A percentile compares a stretch with the other conserved stretches of the same genome.
Conservation (phyloP, 2,797 vertebrate genomes). For the Sardinella longiceps region DNA sequence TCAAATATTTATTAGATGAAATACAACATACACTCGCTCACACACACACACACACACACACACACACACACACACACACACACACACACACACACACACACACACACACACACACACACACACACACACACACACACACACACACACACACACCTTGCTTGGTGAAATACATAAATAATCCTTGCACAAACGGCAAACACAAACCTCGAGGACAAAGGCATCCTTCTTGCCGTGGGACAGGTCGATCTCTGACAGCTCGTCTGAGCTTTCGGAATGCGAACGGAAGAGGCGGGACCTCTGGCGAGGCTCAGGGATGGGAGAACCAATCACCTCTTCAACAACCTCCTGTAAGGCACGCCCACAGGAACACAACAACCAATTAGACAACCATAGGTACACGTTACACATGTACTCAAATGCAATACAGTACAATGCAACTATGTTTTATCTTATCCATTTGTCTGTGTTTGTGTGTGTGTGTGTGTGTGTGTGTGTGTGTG, state of each 20-base stretch:
- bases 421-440: too few species aligned
- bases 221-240: conserved; percentile 98
- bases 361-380: conserved; percentile 34
- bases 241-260: conserved; percentile 93
- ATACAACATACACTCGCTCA: too few species aligned
- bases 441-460: conserved; percentile 41
- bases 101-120: not conserved
- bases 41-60: conserved; percentile 33
- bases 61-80: not conserved
- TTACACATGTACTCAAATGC: not conserved
- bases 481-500: conserved; percentile 61
- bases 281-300: conserved; percentile 91
- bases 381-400: not conserved
- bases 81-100: conserved; percentile 35
- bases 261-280: conserved; percentile 97
- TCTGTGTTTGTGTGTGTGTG: conserved; percentile 59
- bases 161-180: too few species aligned
- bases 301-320: conserved; percentile 92
- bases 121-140: conserved; percentile 28
- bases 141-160: too few species aligned
- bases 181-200: not conserved
- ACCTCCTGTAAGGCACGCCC: conserved; percentile 77
- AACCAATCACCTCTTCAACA: conserved; percentile 90
- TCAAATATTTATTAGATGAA: too few species aligned
- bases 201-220: conserved; percentile 95